Percentiles rank a stretch among this genome's conserved stretches.
Conservation (phyloP, 2,797 vertebrate species). For the Lagothrix lagotricha region DNA sequence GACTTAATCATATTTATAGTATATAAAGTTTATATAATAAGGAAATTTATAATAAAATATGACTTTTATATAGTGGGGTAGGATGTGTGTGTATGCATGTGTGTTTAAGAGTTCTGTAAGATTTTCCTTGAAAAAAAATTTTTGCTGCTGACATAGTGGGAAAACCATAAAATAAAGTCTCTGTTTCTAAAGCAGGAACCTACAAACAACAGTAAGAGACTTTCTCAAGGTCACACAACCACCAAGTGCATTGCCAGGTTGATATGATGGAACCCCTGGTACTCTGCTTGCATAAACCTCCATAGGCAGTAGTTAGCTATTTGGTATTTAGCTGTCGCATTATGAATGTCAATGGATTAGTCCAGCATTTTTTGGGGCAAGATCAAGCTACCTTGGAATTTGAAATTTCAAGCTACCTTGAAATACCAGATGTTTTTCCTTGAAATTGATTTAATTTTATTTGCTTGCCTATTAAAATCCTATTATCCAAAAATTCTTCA, state of each 20-base stretch:
- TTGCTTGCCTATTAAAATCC: conserved; percentile 52
- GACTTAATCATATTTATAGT: conserved; percentile 2
- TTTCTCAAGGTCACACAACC: conserved; percentile 10
- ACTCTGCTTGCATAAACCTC: background rate
- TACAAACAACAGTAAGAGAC: background rate
- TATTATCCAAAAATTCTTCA: conserved; percentile 37
- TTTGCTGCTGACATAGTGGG: conserved; percentile 15
- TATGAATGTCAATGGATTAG: background rate
- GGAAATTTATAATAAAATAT: conserved; percentile 38
- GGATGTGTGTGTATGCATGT: background rate
- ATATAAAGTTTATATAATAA: conserved; percentile 10
- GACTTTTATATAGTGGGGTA: background rate
- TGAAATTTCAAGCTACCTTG: background rate
- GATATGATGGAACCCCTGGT: background rate
- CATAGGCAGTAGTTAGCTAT: background rate
- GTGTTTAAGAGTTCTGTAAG: background rate
- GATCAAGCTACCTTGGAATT: background rate
- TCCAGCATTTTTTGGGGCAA: background rate
- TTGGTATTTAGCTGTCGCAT: background rate
- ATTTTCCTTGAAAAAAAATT: conserved; percentile 26
- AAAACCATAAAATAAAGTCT: conserved; percentile 34
- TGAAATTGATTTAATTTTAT: conserved; percentile 52
- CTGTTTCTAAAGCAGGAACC: conserved; percentile 22
- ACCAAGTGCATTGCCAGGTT: background rate
- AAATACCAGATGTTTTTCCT: background rate